Evolutionary conservation across 2,113 vertebrate genomes (phyloP).

Genomic region (Salminus brasiliensis): DNA sequence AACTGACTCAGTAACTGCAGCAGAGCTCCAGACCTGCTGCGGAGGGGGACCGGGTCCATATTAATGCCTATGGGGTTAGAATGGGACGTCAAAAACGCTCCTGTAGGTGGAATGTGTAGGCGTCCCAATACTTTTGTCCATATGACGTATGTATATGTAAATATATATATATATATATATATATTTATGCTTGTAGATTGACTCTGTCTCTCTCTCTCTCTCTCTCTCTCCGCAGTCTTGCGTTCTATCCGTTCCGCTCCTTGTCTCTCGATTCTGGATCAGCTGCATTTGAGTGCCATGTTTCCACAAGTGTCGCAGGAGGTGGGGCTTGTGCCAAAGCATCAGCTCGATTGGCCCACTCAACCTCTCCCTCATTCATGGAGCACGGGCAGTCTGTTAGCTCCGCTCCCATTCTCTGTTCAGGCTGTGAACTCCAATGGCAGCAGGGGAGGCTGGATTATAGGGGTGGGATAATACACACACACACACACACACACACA

Average conservation of each 20-base stretch:
- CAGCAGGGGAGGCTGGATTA: slow-evolving; percentile 66
- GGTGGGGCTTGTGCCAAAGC: background rate
- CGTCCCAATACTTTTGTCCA: too few relatives aligned
- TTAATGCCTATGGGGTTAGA: too few relatives aligned
- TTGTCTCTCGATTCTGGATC: slow-evolving; percentile 61
- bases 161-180: too few relatives aligned
- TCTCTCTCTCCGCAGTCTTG: slow-evolving; percentile 41
- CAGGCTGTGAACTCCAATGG: slow-evolving; percentile 32
- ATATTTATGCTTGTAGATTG: too few relatives aligned
- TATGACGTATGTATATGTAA: too few relatives aligned
- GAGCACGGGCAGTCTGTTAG: slow-evolving; percentile 70
- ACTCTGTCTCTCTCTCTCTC: too few relatives aligned
- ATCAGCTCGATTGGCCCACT: background rate
- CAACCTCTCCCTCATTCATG: slow-evolving; percentile 68
- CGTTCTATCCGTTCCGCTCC: slow-evolving; percentile 75
- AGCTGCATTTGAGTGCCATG: background rate
- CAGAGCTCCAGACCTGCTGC: too few relatives aligned
- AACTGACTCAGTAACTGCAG: too few relatives aligned
- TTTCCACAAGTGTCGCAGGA: slow-evolving; percentile 31
- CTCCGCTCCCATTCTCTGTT: slow-evolving; percentile 23
- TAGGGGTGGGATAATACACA: slow-evolving; percentile 62
- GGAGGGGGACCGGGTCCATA: too few relatives aligned
- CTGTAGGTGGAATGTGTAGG: too few relatives aligned
- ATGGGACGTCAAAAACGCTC: too few relatives aligned
- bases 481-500: slow-evolving; percentile 4